Base-by-base conservation (phyloP, 2,113 vertebrate genomes). In the Microtus oregoni region DNA sequence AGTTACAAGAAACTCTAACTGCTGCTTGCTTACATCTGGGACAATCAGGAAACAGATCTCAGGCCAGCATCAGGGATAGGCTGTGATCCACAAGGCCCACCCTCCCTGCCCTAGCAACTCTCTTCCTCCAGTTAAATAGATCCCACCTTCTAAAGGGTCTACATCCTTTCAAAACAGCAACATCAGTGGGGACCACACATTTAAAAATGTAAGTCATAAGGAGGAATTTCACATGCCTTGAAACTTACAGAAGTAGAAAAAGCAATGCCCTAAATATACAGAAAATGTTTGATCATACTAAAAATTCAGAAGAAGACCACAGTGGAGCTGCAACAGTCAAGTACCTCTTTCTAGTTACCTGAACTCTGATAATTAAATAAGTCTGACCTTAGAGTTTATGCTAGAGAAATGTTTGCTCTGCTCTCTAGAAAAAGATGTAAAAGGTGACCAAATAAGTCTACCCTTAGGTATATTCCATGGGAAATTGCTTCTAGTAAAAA, bases 231-330 rank as follows among this genome's bases (percentile, higher is more conserved):
- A n/a, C 35, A 58, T 12, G 19, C 2, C 24, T 26, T 76, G 73
- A 44, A 58, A 61, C 11, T 22, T 78, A 94, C 7, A 76, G 30
- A 75, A 50, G 38, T 63, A 68, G 38, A 97, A 50, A 89, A 95
- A 61, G 38, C 78, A 47, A 68, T 61, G 10, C 28, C 15, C 26
- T 82, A 81, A 68, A 63, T 50, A 73, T 30, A 92, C 50, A 5
- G 41, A 58, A 92, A 89, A 89, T 87, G 47, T 41, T 77, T 13
- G 22, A 11, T 55, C 28, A 65, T 81, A 41, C 35, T 88, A 32
- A 61, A 96, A 90, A 68, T 50, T 28, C 70, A 75, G 38, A 13
- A 86, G 76, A 47, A 47, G 8, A 79, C 55, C 1, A 79, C 50
- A 81, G 63, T 91, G 68, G 15, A 85, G 90, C 5, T 5, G 32